Percentiles rank a stretch among this genome's conserved stretches.
Evolutionary conservation across 2,113 vertebrate genomes (phyloP).

Genomic region (Mugil cephalus): DNA sequence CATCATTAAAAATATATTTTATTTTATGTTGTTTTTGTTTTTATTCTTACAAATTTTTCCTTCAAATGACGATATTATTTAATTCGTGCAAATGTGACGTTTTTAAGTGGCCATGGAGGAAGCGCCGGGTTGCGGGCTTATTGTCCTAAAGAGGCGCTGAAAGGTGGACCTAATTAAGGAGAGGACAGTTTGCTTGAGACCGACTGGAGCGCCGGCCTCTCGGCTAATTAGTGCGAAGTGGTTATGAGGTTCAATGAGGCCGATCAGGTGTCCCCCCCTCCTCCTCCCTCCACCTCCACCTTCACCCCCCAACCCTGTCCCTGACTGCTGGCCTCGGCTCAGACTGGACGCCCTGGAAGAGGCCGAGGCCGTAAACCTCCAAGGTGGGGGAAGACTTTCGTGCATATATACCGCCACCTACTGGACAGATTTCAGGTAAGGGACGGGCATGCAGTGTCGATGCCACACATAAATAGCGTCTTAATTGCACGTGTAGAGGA

Average conservation of each 20-base stretch:
- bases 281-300: too few relatives aligned
- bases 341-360: background rate
- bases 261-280: constrained; percentile 66
- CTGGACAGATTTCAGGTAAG: constrained; percentile 51
- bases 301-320: too few relatives aligned
- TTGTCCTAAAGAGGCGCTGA: background rate
- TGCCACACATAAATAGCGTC: too few relatives aligned
- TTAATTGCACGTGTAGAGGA: too few relatives aligned
- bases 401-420: constrained; percentile 82
- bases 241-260: constrained; percentile 64
- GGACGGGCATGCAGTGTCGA: too few relatives aligned
- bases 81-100: background rate
- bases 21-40: background rate
- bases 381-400: constrained; percentile 6
- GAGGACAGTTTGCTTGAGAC: constrained; percentile 29
- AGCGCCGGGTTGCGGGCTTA: background rate
- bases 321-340: constrained; percentile 60
- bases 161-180: constrained; percentile 25
- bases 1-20: too few relatives aligned
- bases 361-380: constrained; percentile 14
- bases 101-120: background rate
- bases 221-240: constrained; percentile 67
- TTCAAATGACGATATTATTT: background rate
- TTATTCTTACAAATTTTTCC: background rate
- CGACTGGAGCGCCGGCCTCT: constrained; percentile 27